Evolutionary conservation across 2,113 vertebrate species (phyloP).

Genomic region (Cyanoderma ruficeps): DNA sequence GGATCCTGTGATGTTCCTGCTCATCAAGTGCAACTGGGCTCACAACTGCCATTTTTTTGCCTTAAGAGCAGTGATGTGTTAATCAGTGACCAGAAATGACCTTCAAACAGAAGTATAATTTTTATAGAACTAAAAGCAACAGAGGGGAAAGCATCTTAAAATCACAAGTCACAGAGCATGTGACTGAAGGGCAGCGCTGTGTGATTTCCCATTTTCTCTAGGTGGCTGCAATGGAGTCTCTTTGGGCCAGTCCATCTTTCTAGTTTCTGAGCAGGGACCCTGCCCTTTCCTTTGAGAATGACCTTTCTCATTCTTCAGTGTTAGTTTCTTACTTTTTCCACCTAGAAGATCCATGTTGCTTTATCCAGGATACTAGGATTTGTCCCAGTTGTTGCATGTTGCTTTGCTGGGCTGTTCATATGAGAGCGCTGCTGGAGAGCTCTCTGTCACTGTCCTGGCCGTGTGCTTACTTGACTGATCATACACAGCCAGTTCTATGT

Average conservation of each 20-base stretch:
- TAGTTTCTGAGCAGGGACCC: background rate
- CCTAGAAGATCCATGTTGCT: background rate
- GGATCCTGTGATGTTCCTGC: background rate
- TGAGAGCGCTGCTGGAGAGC: background rate
- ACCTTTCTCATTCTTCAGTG: background rate
- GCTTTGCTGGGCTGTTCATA: background rate
- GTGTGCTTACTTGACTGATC: background rate
- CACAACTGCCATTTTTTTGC: background rate
- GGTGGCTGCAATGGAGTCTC: background rate
- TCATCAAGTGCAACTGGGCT: background rate
- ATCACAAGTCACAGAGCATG: background rate
- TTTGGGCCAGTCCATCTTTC: background rate
- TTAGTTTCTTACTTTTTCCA: background rate
- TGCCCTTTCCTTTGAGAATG: background rate
- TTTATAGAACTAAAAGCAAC: background rate
- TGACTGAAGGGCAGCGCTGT: background rate
- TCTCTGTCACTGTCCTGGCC: background rate
- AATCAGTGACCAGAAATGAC: background rate
- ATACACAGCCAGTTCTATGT: fast-evolving
- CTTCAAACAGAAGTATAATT: background rate
- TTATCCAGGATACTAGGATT: background rate
- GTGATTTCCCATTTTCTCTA: background rate
- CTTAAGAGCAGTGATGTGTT: background rate
- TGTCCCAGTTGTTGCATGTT: background rate
- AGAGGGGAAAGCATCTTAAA: background rate